phyloP scores from a whole-genome alignment of 2,888 invertebrate species.

The Cetonia aurata region DNA sequence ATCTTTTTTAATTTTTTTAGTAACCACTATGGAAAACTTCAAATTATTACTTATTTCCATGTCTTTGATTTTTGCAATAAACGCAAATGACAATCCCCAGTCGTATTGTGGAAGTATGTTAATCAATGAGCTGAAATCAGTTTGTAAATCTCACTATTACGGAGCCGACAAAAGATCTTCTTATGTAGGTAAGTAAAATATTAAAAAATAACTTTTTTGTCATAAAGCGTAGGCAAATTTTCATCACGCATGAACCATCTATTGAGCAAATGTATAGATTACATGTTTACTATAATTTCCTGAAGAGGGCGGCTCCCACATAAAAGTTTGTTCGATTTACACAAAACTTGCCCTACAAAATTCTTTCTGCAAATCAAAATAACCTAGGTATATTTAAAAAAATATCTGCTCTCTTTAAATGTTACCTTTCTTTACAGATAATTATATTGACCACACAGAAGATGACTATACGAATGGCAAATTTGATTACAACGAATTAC shows the following conservation, averaged over 20 bases:
- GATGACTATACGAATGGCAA: not conserved
- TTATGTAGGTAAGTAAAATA: constrained; percentile 18
- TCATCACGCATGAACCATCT: too few species aligned
- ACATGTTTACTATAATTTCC: too few species aligned
- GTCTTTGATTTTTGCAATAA: not conserved
- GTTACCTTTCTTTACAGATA: constrained; percentile 6
- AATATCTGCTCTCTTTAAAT: not conserved
- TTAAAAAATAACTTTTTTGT: too few species aligned
- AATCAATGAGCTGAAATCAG: constrained; percentile 13
- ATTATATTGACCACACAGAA: not conserved
- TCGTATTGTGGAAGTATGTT: constrained; percentile 19
- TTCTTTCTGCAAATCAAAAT: too few species aligned
- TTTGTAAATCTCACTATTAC: constrained; percentile 22
- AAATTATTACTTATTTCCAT: constrained; percentile 3
- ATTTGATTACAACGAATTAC: constrained; percentile 16
- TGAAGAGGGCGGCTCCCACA: too few species aligned
- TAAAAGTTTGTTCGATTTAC: too few species aligned
- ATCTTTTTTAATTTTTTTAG: not conserved
- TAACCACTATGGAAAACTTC: constrained; percentile 8
- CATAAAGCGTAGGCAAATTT: too few species aligned
- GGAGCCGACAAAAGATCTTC: constrained; percentile 3
- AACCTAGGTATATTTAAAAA: too few species aligned
- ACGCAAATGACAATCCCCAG: constrained; percentile 4
- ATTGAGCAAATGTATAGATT: too few species aligned
- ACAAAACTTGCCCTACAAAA: too few species aligned